Base-by-base conservation (phyloP, 2,888 invertebrate genomes). In the Halictus quadricinctus region DNA sequence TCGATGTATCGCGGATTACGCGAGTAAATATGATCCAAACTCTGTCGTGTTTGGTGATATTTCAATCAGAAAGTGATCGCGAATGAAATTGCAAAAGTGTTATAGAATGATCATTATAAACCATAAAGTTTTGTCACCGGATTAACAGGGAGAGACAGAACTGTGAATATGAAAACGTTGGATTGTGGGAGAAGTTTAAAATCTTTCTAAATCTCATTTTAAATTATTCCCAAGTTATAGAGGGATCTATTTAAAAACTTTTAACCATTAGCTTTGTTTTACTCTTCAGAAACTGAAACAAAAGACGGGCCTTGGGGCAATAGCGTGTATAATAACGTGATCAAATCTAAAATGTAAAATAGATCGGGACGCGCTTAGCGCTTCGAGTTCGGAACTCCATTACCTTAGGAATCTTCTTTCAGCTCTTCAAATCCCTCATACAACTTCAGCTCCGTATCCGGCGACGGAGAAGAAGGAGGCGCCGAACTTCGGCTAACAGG, bases 361-460 rank as follows among this genome's bases (percentile, higher is more conserved):
- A 75, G 54, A 83, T 75, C 25, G 76, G 21, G 72, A 41, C 48
- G 13, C n/a, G 72, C n/a, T 48, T 25, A 69, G 46, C 69, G 21
- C 50, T 75, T 79, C 75, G 54, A 66, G 72, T 78, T 54, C 13
- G 29, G 73, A 75, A 85, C 74, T 82, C 75, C 76, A 76, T 81
- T 79, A 85, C 85, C 85, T 25, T 50, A n/a, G 43, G 70, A 75
- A 80, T 80, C 74, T 85, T 83, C 69, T 90, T 90, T 66, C 72
- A 94, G 94, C 84, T 93, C 93, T 2, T 95, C 95, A 21, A 95
- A 95, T 82, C 95, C 95, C 1, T 95, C 95, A 80, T 97, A 96
- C 93, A 97, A 97, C 93, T 97, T 96, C 90, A 97, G 96, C 0
- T 96, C 96, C 0, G 96, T 97, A 4, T 95, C 96, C 36, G 96